Evolutionary conservation across 2,888 invertebrate genomes (phyloP), one percentile per base, ranked within the genome.

Genomic region (Smittia sp.): DNA sequence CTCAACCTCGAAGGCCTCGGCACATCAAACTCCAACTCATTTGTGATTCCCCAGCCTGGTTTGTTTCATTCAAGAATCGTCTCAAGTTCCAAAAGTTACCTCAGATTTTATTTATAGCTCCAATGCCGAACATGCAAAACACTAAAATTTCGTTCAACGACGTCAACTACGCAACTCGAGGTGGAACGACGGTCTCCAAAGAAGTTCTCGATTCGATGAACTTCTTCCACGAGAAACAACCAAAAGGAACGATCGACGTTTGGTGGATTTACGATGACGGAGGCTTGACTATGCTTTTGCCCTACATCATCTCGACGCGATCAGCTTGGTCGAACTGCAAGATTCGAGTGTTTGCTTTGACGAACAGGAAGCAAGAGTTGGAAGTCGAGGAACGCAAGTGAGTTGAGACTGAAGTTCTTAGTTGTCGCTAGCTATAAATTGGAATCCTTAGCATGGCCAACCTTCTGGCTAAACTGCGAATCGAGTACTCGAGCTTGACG

Each of bases 221-320:
- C 13, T 83, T 91, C 76, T 94, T 94, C 81, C 89, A 90, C 76
- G 86, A 85, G 75, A 93, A 93, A 79, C 88, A 93, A 82, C 87
- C 88, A 74, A 87, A 89, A 75, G 94, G 95, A 11, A 90, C 88
- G 0, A 89, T 96, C 58, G 96, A 96, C 83, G 95, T 96, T 63
- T 96, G 96, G 93, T 98, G 97, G 97, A 83, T 97, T 77, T 97
- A 96, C 81, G 97, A 97, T 80, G 96, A 93, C 81, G 93, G 93
- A 79, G 93, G 93, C 70, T 84, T 94, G 58, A 94, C 94, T 1
- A 90, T 94, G 81, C 85, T 94, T 75, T 81, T 94, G 77, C 94
- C 94, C 0, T 93, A 94, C 81, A 93, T 94, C 76, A 88, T 94
- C 76, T 91, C 91, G 68, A 89, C 90, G 77, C 86, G 93, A 76